phyloP scores from a whole-genome alignment of 2,797 vertebrate species.

The Argya squamiceps region DNA sequence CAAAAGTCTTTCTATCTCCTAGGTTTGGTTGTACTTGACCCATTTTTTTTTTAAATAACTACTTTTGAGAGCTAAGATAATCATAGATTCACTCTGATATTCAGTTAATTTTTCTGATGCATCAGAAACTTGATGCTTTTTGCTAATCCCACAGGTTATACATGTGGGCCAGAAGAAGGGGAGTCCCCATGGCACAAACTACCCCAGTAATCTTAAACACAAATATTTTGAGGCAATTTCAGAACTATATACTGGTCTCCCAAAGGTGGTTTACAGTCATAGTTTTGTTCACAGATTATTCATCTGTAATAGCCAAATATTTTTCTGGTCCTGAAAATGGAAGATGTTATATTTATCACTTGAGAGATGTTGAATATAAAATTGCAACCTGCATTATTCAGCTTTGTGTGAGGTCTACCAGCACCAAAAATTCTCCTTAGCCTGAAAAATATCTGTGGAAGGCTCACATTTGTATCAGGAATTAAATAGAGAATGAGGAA shows the following conservation, averaged over 20 bases:
- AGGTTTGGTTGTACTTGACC: not conserved
- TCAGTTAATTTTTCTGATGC: not conserved
- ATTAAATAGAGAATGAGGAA: not conserved
- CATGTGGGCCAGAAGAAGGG: not conserved
- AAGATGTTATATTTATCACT: not conserved
- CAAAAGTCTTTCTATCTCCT: not conserved
- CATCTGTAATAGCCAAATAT: not conserved
- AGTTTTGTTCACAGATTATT: not conserved
- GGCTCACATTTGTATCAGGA: not conserved
- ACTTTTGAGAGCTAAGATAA: not conserved
- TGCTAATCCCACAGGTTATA: not conserved
- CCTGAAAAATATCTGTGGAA: not conserved
- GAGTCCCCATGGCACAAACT: not conserved
- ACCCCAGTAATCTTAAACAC: not conserved
- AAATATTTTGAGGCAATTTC: not conserved
- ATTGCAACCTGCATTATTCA: not conserved
- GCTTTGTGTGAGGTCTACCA: not conserved
- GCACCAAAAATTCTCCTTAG: not conserved
- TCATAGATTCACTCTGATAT: not conserved
- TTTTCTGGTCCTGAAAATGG: not conserved
- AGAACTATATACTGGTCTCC: not conserved
- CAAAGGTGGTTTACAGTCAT: not conserved
- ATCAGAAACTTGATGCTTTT: not conserved
- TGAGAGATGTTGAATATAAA: not conserved
- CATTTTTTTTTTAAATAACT: not conserved